Base-by-base conservation (phyloP, 2,888 invertebrate genomes). In the Drosophila yooni region DNA sequence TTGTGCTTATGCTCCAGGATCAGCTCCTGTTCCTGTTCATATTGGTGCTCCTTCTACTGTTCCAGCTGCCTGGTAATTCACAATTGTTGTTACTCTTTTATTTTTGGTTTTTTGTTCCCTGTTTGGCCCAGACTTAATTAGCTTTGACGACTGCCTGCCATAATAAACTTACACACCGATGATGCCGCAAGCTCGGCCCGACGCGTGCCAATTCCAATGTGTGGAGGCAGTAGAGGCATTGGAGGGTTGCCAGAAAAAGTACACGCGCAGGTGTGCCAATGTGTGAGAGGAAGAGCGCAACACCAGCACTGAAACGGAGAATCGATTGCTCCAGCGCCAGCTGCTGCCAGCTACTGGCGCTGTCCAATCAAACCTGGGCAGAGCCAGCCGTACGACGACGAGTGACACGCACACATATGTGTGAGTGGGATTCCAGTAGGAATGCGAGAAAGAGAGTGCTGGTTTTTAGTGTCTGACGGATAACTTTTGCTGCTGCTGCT, bases 51-150 rank as follows among this genome's bases (percentile, higher is more conserved):
- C 59, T 36, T 54, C 38, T 29, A 8, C 76, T 27, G 52, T 33
- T 54, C 81, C 70, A 77, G 79, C 79, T 80, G 80, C 62, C 58
- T 34, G 57, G 56, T 33, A 70, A 61, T 56, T 66, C 52, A 58
- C 68, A 73, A 79, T 69, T 81, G 70, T 59, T 76, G 65, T 74
- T 75, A 77, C 72, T 68, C 69, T 72, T 82, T 73, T 76, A 8
- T 48, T 27, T 51, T 18, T 50, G 13, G 15, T 56, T 34, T 46
- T 40, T 59, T 60, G 48, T 18, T 66, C 13, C 53, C 80, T 79
- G 21, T 71, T 76, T 62, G 57, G 72, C 62, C 40, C 65, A 46
- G 66, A 89, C 89, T 84, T 85, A 89, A 89, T 89, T 85, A 85
- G 82, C 85, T 85, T 87, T 83, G 87, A 73, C 51, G 27, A 56